Conservation (phyloP, 1,140 invertebrate species). For the Vanessa atalanta region DNA sequence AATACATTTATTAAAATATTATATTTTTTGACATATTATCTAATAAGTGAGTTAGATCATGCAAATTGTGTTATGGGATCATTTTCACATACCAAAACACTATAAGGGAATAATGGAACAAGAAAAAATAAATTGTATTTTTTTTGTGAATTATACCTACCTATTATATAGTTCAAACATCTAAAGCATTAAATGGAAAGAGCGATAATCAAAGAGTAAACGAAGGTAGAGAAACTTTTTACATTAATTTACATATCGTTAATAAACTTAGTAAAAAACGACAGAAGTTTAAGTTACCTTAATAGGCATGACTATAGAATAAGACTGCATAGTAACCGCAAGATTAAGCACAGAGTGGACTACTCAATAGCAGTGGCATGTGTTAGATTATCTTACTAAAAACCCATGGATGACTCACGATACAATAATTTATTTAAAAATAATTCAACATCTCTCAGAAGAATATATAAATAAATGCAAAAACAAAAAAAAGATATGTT, state of each 20-base stretch:
- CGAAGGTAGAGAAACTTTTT: background rate
- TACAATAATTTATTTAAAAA: too few relatives aligned
- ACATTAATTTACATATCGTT: constrained; percentile 19
- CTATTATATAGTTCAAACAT: background rate
- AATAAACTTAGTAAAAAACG: constrained; percentile 6
- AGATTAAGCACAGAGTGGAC: background rate
- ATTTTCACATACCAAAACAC: too few relatives aligned
- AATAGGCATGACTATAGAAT: constrained; percentile 10
- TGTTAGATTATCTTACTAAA: background rate
- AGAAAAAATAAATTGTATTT: too few relatives aligned
- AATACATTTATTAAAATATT: too few relatives aligned
- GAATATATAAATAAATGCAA: too few relatives aligned
- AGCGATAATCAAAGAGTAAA: background rate
- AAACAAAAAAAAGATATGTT: too few relatives aligned
- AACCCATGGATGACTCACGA: too few relatives aligned
- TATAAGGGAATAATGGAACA: too few relatives aligned
- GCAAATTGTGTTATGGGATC: too few relatives aligned
- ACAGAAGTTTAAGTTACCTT: constrained; percentile 1
- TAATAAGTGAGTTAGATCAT: too few relatives aligned
- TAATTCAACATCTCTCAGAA: too few relatives aligned
- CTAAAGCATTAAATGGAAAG: background rate
- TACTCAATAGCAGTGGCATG: background rate
- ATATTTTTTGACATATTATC: too few relatives aligned
- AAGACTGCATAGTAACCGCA: constrained; percentile 16
- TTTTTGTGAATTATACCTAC: background rate